phyloP scores from a whole-genome alignment of 1,140 invertebrate species.

The Hesperophylax magnus region DNA sequence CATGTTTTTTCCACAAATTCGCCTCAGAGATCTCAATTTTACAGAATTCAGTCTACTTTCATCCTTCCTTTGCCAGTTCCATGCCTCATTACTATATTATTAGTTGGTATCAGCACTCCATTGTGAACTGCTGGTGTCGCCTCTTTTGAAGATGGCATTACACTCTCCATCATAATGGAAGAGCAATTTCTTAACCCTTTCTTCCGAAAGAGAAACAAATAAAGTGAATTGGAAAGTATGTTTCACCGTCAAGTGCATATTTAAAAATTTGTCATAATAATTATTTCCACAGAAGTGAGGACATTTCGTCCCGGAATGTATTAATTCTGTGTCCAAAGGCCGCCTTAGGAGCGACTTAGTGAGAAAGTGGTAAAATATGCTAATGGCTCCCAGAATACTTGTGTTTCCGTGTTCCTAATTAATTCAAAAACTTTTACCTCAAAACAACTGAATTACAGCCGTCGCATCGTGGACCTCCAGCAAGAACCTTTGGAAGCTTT shows the following conservation, averaged over 20 bases:
- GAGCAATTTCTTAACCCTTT: neutral
- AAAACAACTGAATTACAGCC: constrained; percentile 41
- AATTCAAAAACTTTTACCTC: constrained; percentile 42
- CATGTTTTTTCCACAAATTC: too few species aligned
- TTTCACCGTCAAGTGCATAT: neutral
- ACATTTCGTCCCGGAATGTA: constrained; percentile 22
- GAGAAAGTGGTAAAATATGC: constrained; percentile 46
- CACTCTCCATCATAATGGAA: too few species aligned
- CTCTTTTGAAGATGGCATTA: too few species aligned
- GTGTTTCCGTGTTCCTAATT: constrained; percentile 46
- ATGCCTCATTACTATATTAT: too few species aligned
- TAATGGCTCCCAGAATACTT: constrained; percentile 39
- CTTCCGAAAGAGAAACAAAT: neutral
- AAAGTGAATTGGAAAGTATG: neutral
- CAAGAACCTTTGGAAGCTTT: neutral
- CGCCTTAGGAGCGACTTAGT: constrained; percentile 14
- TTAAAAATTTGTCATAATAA: constrained; percentile 17
- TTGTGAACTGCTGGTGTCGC: too few species aligned
- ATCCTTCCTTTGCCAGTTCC: too few species aligned
- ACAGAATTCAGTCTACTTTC: too few species aligned
- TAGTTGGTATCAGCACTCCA: too few species aligned
- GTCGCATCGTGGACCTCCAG: neutral
- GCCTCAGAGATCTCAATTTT: too few species aligned
- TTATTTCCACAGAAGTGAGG: constrained; percentile 18
- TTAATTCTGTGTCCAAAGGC: constrained; percentile 25